phyloP scores from a whole-genome alignment of 2,888 invertebrate genomes.

The Cheiracanthium punctorium region DNA sequence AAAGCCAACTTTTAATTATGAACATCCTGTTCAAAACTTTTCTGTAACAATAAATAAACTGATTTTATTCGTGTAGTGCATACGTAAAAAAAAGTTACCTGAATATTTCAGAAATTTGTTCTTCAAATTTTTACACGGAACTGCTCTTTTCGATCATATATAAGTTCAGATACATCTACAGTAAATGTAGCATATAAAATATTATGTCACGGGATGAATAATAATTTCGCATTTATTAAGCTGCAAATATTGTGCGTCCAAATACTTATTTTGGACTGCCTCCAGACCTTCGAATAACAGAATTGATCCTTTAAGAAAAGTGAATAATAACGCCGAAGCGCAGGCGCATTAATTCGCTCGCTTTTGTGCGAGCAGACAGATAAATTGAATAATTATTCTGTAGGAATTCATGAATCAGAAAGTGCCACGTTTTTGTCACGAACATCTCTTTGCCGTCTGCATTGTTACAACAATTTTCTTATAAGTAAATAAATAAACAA shows the following conservation, averaged over 20 bases:
- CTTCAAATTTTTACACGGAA: no score
- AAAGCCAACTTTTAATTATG: no score
- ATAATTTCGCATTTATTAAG: not conserved
- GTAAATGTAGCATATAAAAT: no score
- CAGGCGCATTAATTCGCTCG: not conserved
- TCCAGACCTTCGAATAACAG: not conserved
- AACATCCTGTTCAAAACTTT: no score
- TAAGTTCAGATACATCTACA: no score
- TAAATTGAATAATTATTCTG: conserved; percentile 17
- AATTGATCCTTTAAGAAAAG: not conserved
- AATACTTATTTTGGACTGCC: conserved; percentile 8
- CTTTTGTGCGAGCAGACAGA: not conserved
- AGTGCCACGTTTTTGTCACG: conserved; percentile 5
- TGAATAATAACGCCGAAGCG: not conserved
- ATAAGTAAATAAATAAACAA: not conserved
- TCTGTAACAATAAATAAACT: no score
- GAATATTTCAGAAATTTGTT: no score
- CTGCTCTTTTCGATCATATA: no score
- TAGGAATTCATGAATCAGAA: conserved; percentile 1
- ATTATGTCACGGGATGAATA: no score
- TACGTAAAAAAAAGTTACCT: no score
- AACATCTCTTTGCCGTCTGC: not conserved
- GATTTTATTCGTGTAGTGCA: no score
- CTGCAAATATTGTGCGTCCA: not conserved
- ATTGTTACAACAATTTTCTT: not conserved